Evolutionary conservation across 2,797 vertebrate genomes (phyloP), one percentile per base, ranked within the genome.

Genomic region (Vultur gryphus): DNA sequence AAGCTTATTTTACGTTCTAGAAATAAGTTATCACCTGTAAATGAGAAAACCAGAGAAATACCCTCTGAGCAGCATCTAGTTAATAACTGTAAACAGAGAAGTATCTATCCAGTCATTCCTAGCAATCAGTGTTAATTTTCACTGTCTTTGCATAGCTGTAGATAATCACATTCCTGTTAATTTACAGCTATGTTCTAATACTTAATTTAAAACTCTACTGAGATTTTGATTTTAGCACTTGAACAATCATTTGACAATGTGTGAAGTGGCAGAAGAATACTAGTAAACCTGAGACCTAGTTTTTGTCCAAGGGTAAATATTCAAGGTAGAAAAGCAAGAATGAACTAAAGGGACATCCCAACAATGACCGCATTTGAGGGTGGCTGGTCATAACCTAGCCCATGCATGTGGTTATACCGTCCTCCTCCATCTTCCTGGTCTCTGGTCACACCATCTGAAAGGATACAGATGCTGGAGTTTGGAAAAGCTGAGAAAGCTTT

Each of bases 151-250:
- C 41, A 61, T 54, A 75, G 72, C 76, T 81, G 58, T 29, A 83
- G 71, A 80, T 70, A 91, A 91, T 86, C 31, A 91, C 43, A 77
- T 88, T 90, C 57, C 49, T 94, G 52, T 80, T 90, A 94, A 93
- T 93, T 94, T 86, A 88, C 79, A 93, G 44, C 61, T 61, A 61
- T 43, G 52, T 71, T 94, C 61, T 84, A 83, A 81, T 78, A 26
- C 54, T 70, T 89, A 73, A 65, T 88, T 97, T 96, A 83, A 83
- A 90, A 67, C 44, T 73, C 84, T 80, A 59, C 28, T 29, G 65
- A 93, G 69, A 64, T 86, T 84, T 92, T 79, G 12, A 58, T 64
- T 90, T 92, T 52, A 81, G 52, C 80, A 81, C 52, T 55, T 71
- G 71, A 83, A 72, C 10, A 82, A 76, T 57, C 67, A 80, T 80